A percentile compares a stretch with the other conserved stretches of the same genome.
These are phyloP conservation scores for Drosophila pandora DNA, from an alignment of 1,140 invertebrate genomes.

Conservation along the genomic window DNA sequence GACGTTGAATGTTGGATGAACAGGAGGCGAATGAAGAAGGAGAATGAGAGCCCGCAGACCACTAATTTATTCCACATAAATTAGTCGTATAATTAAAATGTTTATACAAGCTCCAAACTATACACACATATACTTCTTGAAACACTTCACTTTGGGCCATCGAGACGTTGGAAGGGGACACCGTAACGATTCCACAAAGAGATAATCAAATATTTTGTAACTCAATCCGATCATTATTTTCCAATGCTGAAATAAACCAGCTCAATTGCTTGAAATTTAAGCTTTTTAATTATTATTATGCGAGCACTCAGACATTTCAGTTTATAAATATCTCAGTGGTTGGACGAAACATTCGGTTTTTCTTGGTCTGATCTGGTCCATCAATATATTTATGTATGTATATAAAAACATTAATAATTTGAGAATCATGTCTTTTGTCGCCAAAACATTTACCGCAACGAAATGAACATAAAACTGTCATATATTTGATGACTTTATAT, in stretches of 20 bases:
- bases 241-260: constrained; percentile 14
- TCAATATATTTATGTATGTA: constrained; percentile 29
- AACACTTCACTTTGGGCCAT: constrained; percentile 12
- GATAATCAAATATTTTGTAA: constrained; percentile 80
- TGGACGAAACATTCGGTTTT: constrained; percentile 1
- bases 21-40: constrained; percentile 16
- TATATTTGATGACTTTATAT: constrained; percentile 83
- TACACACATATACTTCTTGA: background rate
- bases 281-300: constrained; percentile 47
- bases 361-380: constrained; percentile 1
- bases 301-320: constrained; percentile 12
- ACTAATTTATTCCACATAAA: constrained; percentile 80
- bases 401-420: constrained; percentile 79
- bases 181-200: constrained; percentile 67
- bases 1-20: constrained; percentile 39
- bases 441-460: constrained; percentile 80
- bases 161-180: constrained; percentile 18
- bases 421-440: constrained; percentile 76
- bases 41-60: constrained; percentile 37
- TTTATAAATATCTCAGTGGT: constrained; percentile 38
- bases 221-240: constrained; percentile 64
- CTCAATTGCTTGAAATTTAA: constrained; percentile 46
- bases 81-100: constrained; percentile 77
- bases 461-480: constrained; percentile 80
- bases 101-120: constrained; percentile 47